Evolutionary conservation across 1,140 invertebrate genomes (phyloP).

Genomic region (Leptinotarsa lineolata): DNA sequence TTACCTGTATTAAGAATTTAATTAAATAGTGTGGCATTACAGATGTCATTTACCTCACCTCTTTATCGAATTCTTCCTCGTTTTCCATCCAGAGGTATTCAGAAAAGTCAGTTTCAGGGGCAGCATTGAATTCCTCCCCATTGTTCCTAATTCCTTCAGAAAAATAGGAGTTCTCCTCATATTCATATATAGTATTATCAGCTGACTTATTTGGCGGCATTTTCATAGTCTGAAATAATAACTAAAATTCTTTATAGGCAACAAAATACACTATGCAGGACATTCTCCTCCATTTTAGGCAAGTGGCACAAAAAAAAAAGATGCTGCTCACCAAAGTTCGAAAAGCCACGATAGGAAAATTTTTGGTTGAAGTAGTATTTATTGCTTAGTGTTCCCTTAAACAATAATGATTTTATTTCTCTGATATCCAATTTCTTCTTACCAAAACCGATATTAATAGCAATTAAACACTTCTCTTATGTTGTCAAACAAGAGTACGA

Average conservation of each 20-base stretch:
- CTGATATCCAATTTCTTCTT: background rate
- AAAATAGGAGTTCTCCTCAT: conserved; percentile 58
- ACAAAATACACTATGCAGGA: conserved; percentile 22
- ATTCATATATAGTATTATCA: conserved; percentile 61
- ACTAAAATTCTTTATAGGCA: conserved; percentile 32
- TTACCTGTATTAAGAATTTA: conserved; percentile 64
- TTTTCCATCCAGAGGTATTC: conserved; percentile 93
- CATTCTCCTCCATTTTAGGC: conserved; percentile 37
- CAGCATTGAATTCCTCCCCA: conserved; percentile 61
- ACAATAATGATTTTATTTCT: background rate
- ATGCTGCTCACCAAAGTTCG: conserved; percentile 28
- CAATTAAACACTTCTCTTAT: conserved; percentile 12
- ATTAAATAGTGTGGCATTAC: background rate
- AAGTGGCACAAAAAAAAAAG: conserved; percentile 32
- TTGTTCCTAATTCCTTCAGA: conserved; percentile 55
- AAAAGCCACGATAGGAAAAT: conserved; percentile 17
- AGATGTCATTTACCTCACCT: conserved; percentile 60
- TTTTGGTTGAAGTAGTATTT: conserved; percentile 17
- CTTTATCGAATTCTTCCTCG: conserved; percentile 85
- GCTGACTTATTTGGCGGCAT: conserved; percentile 58
- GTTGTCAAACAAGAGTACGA: conserved; percentile 29
- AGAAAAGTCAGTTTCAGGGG: conserved; percentile 74
- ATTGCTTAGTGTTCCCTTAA: background rate
- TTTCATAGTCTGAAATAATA: conserved; percentile 61
- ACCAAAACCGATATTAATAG: background rate